Base-by-base conservation (phyloP, 2,888 invertebrate genomes). In the Drosophila rellima region DNA sequence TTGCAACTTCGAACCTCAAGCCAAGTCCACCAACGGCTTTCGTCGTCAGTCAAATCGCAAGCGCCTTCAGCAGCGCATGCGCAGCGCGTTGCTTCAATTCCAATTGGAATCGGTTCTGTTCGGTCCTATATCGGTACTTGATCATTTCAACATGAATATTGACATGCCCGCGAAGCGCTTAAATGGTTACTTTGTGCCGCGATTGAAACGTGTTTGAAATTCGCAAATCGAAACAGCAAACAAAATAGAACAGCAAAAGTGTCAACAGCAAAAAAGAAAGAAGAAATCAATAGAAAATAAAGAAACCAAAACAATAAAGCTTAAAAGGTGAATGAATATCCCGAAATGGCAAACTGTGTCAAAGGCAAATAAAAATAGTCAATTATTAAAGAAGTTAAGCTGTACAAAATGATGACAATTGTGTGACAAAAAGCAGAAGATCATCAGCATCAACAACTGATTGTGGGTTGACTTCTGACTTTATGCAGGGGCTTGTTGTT, bases 181-280 rank as follows among this genome's bases (percentile, higher is more conserved):
- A 47, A 71, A 69, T 61, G 75, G 59, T 47, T 69, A 52, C 64
- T 69, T 54, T 80, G 78, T 74, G 80, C 66, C 79, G 82, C 77
- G 84, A 37, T 56, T 77, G 74, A 83, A 64, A 83, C 87, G 84
- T 83, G 87, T 48, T 59, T 68, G 63, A 83, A 86, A 81, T 78
- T 83, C 63, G 82, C 79, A 72, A 83, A 51, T n/a, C 11, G 10
- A 37, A 47, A 26, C 35, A 29, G 17, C 31, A 31, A 17, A 50
- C 37, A 44, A 48, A 37, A 48, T 6, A 78, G 65, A 73, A 70
- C 59, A 37, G 29, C 40, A 70, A 42, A 48, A 68, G 68, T 73
- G 73, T 65, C 17, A 67, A 63, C 67, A 55, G 65, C 50, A 62
- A 59, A 55, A 47, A 48, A 37, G 45, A 65, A 37, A 29, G 15